Percentiles rank a stretch among this genome's conserved stretches.
phyloP scores from a whole-genome alignment of 1,140 invertebrate genomes.

The Drosophila arawakana region DNA sequence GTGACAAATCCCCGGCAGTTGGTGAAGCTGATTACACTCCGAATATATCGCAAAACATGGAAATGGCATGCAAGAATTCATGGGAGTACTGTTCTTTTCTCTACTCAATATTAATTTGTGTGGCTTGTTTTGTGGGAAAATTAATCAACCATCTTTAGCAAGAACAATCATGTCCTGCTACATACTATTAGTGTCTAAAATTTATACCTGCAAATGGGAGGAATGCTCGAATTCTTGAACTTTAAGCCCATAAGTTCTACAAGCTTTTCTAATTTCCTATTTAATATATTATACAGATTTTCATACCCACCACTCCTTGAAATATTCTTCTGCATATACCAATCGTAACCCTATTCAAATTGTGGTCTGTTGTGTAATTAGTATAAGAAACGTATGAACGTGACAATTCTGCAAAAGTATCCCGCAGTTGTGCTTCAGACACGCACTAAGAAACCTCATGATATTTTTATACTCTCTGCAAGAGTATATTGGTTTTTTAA shows the following conservation, averaged over 20 bases:
- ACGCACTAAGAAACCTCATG: constrained; percentile 15
- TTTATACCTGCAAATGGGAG: too few relatives aligned
- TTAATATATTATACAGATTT: too few relatives aligned
- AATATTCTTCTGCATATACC: too few relatives aligned
- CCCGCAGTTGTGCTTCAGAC: constrained; percentile 50
- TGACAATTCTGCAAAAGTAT: constrained; percentile 53
- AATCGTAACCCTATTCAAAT: not conserved
- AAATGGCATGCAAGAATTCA: constrained; percentile 10
- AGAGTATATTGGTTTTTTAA: too few relatives aligned
- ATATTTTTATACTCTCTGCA: too few relatives aligned
- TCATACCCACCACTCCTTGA: too few relatives aligned
- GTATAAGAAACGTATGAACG: constrained; percentile 49
- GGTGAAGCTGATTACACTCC: constrained; percentile 70
- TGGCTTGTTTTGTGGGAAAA: constrained; percentile 34
- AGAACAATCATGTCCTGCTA: constrained; percentile 6
- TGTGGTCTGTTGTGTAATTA: not conserved
- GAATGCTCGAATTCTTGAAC: too few relatives aligned
- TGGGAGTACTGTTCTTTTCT: not conserved
- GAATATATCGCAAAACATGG: constrained; percentile 7
- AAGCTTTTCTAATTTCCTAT: too few relatives aligned
- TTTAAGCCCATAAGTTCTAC: too few relatives aligned
- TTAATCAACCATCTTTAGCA: constrained; percentile 49
- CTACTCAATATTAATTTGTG: constrained; percentile 25
- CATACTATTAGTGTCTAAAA: not conserved
- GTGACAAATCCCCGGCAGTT: constrained; percentile 83